Evolutionary conservation across 1,140 invertebrate species (phyloP).

Genomic region (Brevipalpus yothersi): DNA sequence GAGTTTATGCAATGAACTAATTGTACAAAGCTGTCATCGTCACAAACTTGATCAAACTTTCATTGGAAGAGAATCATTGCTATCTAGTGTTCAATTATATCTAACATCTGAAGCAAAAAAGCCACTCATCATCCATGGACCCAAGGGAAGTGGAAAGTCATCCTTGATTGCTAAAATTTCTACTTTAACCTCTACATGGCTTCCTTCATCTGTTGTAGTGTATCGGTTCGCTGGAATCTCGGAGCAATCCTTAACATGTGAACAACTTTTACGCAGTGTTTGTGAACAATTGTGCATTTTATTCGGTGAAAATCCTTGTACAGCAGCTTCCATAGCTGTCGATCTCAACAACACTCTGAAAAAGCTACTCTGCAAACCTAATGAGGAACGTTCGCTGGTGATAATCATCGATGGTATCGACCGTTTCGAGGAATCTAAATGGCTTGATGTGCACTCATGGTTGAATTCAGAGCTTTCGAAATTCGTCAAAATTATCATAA

Average conservation of each 20-base stretch:
- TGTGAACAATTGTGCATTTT: conserved; percentile 37
- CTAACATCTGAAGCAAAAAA: conserved; percentile 31
- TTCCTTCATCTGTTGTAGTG: conserved; percentile 29
- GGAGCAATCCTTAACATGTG: conserved; percentile 34
- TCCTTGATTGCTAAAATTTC: conserved; percentile 52
- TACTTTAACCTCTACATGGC: conserved; percentile 18
- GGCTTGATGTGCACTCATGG: not conserved
- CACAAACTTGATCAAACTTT: conserved; percentile 18
- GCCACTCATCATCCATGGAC: conserved; percentile 62
- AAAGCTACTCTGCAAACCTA: conserved; percentile 25
- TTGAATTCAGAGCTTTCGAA: not conserved
- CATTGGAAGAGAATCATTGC: conserved; percentile 17
- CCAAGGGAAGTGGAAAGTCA: conserved; percentile 78
- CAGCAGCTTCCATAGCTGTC: conserved; percentile 15
- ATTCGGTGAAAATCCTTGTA: conserved; percentile 15
- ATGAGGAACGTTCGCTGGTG: conserved; percentile 29
- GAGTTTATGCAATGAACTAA: conserved; percentile 32
- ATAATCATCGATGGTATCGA: conserved; percentile 46
- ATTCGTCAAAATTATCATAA: not conserved
- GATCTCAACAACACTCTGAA: conserved; percentile 22
- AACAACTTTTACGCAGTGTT: conserved; percentile 35
- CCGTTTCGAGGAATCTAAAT: conserved; percentile 21
- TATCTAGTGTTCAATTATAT: conserved; percentile 26
- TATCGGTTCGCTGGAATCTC: conserved; percentile 28
- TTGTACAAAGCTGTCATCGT: conserved; percentile 19